phyloP scores from a whole-genome alignment of 1,140 invertebrate species.

The Tetramorium parvispinum region DNA sequence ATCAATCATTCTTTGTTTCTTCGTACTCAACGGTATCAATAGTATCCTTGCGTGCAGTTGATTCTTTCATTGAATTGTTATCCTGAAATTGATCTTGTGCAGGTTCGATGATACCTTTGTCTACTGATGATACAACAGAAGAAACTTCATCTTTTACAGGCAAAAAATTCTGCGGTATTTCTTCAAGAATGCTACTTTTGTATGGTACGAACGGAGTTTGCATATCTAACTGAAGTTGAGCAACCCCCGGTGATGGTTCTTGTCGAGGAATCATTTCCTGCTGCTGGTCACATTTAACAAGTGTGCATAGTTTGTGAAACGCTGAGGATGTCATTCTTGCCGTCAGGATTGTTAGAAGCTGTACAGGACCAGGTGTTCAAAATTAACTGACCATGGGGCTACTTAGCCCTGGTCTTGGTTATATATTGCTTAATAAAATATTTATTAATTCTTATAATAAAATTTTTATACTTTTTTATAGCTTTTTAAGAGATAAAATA shows the following conservation, averaged over 20 bases:
- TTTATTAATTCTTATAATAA: constrained; percentile 8
- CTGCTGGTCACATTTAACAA: constrained; percentile 25
- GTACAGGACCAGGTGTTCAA: constrained; percentile 67
- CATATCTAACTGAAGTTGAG: not conserved
- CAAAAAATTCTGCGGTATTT: constrained; percentile 6
- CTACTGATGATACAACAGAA: not conserved
- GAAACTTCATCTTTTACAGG: not conserved
- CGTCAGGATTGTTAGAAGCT: constrained; percentile 57
- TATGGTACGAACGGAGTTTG: constrained; percentile 33
- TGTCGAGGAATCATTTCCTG: not conserved
- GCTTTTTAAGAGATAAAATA: not conserved
- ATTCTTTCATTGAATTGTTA: not conserved
- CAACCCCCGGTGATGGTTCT: not conserved
- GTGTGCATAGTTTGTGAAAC: not conserved
- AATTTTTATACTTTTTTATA: not conserved
- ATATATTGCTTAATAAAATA: constrained; percentile 31
- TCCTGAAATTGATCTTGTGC: not conserved
- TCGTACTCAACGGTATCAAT: not conserved
- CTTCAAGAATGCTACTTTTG: constrained; percentile 6
- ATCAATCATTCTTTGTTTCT: not conserved
- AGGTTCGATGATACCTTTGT: constrained; percentile 31
- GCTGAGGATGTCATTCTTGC: not conserved
- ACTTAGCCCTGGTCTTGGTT: constrained; percentile 64
- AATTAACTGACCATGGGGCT: constrained; percentile 76
- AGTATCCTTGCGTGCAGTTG: not conserved